These are phyloP conservation scores for Syrphus vitripennis DNA, from an alignment of 2,888 invertebrate species.

Conservation along the genomic window DNA sequence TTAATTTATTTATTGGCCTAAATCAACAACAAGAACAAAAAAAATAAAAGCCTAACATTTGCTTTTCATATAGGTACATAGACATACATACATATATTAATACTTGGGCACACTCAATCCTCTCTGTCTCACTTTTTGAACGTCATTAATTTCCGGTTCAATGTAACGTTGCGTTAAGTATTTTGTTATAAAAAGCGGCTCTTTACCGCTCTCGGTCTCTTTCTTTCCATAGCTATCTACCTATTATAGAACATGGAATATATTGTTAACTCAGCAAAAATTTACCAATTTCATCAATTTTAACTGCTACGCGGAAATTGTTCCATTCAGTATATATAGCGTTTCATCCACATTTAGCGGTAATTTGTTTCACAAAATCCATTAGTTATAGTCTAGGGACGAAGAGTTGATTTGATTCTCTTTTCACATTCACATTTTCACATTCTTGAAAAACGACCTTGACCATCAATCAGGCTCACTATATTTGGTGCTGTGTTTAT, in stretches of 20 bases:
- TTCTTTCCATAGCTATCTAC: not conserved
- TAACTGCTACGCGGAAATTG: conserved; percentile 49
- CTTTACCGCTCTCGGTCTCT: too few relatives aligned
- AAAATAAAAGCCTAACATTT: not conserved
- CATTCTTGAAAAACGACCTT: too few relatives aligned
- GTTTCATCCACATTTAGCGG: conserved; percentile 55
- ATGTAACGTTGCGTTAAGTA: conserved; percentile 16
- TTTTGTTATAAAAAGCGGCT: conserved; percentile 5
- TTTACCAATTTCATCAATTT: conserved; percentile 57
- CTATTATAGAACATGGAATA: not conserved
- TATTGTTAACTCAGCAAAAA: conserved; percentile 39
- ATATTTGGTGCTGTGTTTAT: too few relatives aligned
- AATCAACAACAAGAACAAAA: not conserved
- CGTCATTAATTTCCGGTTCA: conserved; percentile 43
- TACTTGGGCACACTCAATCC: not conserved
- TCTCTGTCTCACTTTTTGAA: not conserved
- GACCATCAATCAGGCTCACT: too few relatives aligned
- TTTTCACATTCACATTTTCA: too few relatives aligned
- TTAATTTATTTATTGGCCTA: conserved; percentile 1
- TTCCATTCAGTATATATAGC: conserved; percentile 39
- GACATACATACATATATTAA: not conserved
- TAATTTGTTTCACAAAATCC: conserved; percentile 64
- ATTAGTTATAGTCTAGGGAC: conserved; percentile 23
- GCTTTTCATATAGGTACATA: not conserved
- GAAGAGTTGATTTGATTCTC: too few relatives aligned